These are phyloP conservation scores for Melipona beecheii DNA, from an alignment of 2,888 invertebrate genomes.

Conservation along the genomic window DNA sequence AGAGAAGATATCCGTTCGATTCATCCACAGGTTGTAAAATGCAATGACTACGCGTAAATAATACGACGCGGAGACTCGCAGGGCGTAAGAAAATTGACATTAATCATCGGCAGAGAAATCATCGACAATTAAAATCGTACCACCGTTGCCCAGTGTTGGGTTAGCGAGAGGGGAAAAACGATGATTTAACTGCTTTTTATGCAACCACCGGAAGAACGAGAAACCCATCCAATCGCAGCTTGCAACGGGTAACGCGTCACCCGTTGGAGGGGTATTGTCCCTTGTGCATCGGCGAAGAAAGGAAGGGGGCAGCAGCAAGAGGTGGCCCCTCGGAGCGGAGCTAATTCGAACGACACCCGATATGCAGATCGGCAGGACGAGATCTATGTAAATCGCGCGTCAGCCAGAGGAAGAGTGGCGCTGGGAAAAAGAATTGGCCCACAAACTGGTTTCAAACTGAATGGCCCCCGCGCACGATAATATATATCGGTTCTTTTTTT, in stretches of 20 bases:
- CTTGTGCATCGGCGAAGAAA: conserved; percentile 40
- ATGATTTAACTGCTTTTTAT: conserved; percentile 64
- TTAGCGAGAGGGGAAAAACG: conserved; percentile 31
- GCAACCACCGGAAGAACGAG: conserved; percentile 42
- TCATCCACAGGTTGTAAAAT: neutral
- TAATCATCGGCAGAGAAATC: neutral
- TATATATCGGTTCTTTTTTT: conserved; percentile 77
- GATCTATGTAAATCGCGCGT: conserved; percentile 81
- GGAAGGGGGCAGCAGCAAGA: conserved; percentile 44
- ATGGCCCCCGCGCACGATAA: conserved; percentile 71
- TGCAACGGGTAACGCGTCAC: conserved; percentile 58
- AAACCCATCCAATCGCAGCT: conserved; percentile 72
- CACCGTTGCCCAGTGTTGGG: conserved; percentile 38
- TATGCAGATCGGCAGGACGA: conserved; percentile 81
- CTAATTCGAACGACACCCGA: conserved; percentile 83
- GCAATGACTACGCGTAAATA: neutral
- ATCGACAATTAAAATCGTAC: conserved; percentile 48
- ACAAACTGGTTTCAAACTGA: conserved; percentile 66
- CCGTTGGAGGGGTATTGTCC: conserved; percentile 65
- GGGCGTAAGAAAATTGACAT: neutral
- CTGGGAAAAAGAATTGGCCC: conserved; percentile 68
- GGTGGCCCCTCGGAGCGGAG: conserved; percentile 73
- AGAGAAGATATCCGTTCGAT: neutral
- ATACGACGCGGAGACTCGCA: neutral
- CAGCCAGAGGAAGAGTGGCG: conserved; percentile 62